phyloP scores from a whole-genome alignment of 1,140 invertebrate species.

The Trachelipus rathkii region DNA sequence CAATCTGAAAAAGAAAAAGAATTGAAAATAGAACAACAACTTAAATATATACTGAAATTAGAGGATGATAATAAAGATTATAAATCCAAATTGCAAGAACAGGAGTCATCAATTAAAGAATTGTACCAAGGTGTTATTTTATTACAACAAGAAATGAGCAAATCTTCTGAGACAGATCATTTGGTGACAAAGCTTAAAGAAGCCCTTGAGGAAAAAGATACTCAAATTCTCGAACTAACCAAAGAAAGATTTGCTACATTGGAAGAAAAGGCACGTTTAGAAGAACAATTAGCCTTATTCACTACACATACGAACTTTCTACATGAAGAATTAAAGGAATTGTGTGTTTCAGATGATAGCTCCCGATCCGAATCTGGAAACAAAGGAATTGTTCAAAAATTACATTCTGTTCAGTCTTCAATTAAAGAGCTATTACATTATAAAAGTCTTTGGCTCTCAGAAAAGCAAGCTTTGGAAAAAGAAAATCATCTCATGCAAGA shows the following conservation, averaged over 20 bases:
- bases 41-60: not conserved
- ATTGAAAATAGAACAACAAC: not conserved
- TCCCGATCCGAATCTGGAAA: not conserved
- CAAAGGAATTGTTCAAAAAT: slow-evolving; percentile 46
- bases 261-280: slow-evolving; percentile 36
- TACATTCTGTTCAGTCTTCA: slow-evolving; percentile 37
- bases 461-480: slow-evolving; percentile 44
- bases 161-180: not conserved
- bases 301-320: slow-evolving; percentile 47
- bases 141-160: not conserved
- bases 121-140: not conserved
- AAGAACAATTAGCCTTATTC: slow-evolving; percentile 33
- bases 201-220: slow-evolving; percentile 35
- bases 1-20: not conserved
- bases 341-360: slow-evolving; percentile 49
- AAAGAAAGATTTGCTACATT: slow-evolving; percentile 38
- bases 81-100: not conserved
- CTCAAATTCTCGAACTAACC: slow-evolving; percentile 38
- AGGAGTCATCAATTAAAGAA: not conserved
- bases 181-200: slow-evolving; percentile 35
- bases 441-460: slow-evolving; percentile 21
- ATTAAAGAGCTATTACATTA: slow-evolving; percentile 20
- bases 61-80: not conserved
- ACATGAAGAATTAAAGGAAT: slow-evolving; percentile 53
- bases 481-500: slow-evolving; percentile 42